phyloP scores from a whole-genome alignment of 2,888 invertebrate species.

The Caprella mutica region DNA sequence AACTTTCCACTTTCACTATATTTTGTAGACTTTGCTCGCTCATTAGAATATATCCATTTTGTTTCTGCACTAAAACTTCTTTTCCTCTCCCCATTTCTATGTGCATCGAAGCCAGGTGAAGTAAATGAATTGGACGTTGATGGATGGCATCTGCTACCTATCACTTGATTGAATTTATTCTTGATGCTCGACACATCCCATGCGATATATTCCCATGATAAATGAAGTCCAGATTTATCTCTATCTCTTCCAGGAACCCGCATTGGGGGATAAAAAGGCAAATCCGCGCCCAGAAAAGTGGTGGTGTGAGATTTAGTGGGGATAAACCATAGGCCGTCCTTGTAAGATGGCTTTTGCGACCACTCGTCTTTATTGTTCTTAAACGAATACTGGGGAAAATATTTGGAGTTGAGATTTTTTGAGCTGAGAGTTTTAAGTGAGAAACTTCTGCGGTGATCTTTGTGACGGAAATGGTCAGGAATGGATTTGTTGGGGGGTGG shows the following conservation, averaged over 20 bases:
- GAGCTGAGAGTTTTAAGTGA: too few species aligned
- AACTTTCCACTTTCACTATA: too few species aligned
- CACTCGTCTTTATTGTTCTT: too few species aligned
- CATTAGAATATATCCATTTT: too few species aligned
- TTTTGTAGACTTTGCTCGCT: too few species aligned
- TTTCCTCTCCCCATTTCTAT: too few species aligned
- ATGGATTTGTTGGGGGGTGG: conserved; percentile 15
- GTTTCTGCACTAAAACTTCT: too few species aligned
- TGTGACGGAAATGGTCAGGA: conserved; percentile 8
- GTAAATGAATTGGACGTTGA: too few species aligned
- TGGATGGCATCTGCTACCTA: too few species aligned
- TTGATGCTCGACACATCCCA: too few species aligned
- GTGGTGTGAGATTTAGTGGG: conserved; percentile 19
- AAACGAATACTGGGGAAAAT: conserved; percentile 3
- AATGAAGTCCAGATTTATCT: neutral
- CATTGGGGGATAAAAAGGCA: conserved; percentile 24
- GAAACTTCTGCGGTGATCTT: conserved; percentile 9
- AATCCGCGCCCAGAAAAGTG: conserved; percentile 29
- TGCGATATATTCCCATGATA: conserved; percentile 4
- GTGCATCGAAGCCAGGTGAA: too few species aligned
- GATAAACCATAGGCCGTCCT: conserved; percentile 29
- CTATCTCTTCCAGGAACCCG: conserved; percentile 26
- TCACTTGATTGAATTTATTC: too few species aligned
- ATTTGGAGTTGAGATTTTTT: conserved; percentile 2
- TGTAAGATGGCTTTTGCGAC: conserved; percentile 5